These are phyloP conservation scores for Rhinoptilus africanus DNA, from an alignment of 2,113 vertebrate genomes.

Conservation along the genomic window DNA sequence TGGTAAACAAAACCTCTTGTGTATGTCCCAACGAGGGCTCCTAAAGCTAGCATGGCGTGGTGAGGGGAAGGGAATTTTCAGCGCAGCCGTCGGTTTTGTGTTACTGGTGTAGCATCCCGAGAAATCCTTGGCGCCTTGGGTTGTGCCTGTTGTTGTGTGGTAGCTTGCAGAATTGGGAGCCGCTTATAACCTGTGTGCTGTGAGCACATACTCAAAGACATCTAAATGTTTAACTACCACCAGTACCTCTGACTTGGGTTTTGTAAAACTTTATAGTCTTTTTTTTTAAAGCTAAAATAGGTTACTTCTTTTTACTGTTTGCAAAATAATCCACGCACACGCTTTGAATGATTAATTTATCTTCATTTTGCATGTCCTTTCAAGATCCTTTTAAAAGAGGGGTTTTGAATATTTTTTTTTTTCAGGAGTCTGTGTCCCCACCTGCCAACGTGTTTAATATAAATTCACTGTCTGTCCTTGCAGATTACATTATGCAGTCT, in stretches of 20 bases:
- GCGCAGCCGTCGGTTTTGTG: fast-evolving
- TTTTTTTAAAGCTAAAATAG: background rate
- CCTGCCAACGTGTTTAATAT: background rate
- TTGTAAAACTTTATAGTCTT: background rate
- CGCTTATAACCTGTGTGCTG: background rate
- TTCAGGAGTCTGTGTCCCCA: background rate
- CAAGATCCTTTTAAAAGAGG: background rate
- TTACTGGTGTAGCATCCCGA: fast-evolving
- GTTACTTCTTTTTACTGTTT: background rate
- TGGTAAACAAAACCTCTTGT: fast-evolving
- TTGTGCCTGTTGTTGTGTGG: background rate
- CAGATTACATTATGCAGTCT: conserved; percentile 25
- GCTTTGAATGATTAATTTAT: background rate
- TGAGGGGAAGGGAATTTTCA: background rate
- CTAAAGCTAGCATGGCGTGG: background rate
- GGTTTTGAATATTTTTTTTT: background rate
- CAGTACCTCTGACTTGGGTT: background rate
- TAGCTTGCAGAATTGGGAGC: background rate
- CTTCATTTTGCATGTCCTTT: background rate
- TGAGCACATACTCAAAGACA: background rate
- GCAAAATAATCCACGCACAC: background rate
- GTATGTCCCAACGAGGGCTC: fast-evolving
- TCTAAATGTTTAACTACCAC: background rate
- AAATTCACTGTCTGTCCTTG: conserved; percentile 27
- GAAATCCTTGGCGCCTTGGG: background rate